phyloP scores from a whole-genome alignment of 2,113 vertebrate genomes.

The Antigone vipio region DNA sequence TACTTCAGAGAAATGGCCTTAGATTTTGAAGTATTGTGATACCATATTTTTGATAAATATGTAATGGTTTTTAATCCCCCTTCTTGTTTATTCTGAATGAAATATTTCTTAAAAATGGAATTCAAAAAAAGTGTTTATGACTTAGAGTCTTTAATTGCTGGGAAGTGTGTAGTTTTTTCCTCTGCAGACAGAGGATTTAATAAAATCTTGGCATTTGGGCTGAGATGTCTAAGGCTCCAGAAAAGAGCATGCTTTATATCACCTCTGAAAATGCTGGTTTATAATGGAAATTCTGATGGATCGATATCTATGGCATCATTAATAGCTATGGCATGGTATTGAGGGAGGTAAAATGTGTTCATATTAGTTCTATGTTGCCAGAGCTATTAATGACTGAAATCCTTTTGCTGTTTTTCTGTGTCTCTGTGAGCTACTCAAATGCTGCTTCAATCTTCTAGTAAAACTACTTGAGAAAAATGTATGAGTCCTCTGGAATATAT shows the following conservation, averaged over 20 bases:
- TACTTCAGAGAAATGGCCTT: not conserved
- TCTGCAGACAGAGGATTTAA: not conserved
- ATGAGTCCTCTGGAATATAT: not conserved
- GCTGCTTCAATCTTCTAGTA: not conserved
- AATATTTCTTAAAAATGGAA: not conserved
- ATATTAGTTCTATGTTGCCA: not conserved
- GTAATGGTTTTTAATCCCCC: not conserved
- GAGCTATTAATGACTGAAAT: slow-evolving; percentile 19
- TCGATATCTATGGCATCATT: not conserved
- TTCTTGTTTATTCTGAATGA: not conserved
- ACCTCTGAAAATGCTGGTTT: not conserved
- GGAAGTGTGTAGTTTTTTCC: not conserved
- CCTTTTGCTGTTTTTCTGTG: slow-evolving; percentile 7
- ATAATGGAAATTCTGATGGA: not conserved
- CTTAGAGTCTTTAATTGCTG: not conserved
- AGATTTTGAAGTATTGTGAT: not conserved
- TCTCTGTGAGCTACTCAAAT: not conserved
- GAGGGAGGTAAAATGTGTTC: not conserved
- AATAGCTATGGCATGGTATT: not conserved
- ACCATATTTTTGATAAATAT: not conserved
- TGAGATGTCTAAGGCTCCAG: not conserved
- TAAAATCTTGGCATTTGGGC: not conserved
- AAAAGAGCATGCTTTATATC: not conserved
- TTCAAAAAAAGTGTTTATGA: not conserved
- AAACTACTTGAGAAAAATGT: not conserved